Conservation (phyloP, 2,888 invertebrate genomes). For the Caenorhabditis afra region DNA sequence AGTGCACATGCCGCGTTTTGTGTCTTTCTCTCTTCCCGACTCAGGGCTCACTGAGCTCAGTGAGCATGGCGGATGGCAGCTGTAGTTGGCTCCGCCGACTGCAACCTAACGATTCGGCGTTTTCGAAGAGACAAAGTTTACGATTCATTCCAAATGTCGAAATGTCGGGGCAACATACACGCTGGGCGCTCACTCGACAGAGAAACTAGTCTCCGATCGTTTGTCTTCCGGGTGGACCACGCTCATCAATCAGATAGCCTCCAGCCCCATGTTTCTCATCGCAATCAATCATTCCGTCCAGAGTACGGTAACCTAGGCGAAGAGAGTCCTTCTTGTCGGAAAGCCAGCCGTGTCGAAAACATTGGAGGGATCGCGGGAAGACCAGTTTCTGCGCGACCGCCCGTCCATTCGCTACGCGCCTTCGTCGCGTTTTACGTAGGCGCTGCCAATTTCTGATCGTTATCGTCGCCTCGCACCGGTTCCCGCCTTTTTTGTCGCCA, state of each 20-base stretch:
- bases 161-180: neutral
- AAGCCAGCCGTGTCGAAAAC: neutral
- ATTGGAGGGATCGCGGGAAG: conserved; percentile 1
- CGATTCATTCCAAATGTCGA: conserved; percentile 5
- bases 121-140: neutral
- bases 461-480: conserved; percentile 26
- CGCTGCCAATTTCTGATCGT: conserved; percentile 40
- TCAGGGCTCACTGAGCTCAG: conserved; percentile 9
- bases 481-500: conserved; percentile 8
- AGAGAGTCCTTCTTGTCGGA: conserved; percentile 16
- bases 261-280: neutral
- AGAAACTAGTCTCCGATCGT: conserved; percentile 3
- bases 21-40: conserved; percentile 24
- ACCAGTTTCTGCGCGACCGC: conserved; percentile 34
- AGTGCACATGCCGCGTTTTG: conserved; percentile 44
- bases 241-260: conserved; percentile 9
- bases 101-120: neutral
- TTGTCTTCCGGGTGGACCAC: neutral
- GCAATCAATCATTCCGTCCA: neutral
- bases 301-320: conserved; percentile 36
- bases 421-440: conserved; percentile 7
- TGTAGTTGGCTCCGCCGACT: conserved; percentile 8
- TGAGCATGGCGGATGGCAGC: conserved; percentile 3
- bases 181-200: too few species aligned
- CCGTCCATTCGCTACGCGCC: conserved; percentile 21